Evolutionary conservation across 2,797 vertebrate species (phyloP), one percentile per base, ranked within the genome.

Genomic region (Oreochromis mossambicus): DNA sequence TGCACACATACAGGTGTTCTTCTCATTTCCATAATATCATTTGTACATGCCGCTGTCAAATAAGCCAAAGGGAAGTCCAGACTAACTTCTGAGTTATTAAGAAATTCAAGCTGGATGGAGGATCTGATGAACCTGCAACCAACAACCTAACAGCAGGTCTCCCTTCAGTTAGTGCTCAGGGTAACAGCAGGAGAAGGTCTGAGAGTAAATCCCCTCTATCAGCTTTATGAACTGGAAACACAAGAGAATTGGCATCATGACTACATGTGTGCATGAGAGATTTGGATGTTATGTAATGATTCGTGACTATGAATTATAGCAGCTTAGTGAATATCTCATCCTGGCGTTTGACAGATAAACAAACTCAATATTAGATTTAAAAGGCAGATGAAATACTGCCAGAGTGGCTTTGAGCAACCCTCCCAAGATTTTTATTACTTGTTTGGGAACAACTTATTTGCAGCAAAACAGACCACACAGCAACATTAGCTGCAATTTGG

Each of bases 81-180:
- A 50, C 12, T 5, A 48, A 32, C 70, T 75, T 50, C 2, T 32
- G 46, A 50, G 26, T 50, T 75, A 50, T 77, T 84, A 77, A 68
- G 55, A 75, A 77, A 80, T 48, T 48, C 70, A 55, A 86, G 26
- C 70, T 46, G 78, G 43, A 82, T 46, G 61, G 24, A 80, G 66
- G 43, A 83, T 76, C 78, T 82, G 85, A 78, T 78, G 24, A 81
- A 82, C 51, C 41, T 51, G 32, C n/a, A 70, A 36, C 73, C 58
- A 66, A 17, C 29, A 78, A 29, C 55, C 54, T 15, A 83, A 51
- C 90, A 79, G 87, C 86, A 83, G 82, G 82, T 76, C 55, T 70
- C 79, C 61, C 63, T 48, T 78, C 51, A 77, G 79, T 17, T 10
- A 66, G 80, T 36, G 50, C 46, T 86, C 55, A 70, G 46, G 36